Conservation (phyloP, 2,888 invertebrate genomes). For the Hipparchia semele region DNA sequence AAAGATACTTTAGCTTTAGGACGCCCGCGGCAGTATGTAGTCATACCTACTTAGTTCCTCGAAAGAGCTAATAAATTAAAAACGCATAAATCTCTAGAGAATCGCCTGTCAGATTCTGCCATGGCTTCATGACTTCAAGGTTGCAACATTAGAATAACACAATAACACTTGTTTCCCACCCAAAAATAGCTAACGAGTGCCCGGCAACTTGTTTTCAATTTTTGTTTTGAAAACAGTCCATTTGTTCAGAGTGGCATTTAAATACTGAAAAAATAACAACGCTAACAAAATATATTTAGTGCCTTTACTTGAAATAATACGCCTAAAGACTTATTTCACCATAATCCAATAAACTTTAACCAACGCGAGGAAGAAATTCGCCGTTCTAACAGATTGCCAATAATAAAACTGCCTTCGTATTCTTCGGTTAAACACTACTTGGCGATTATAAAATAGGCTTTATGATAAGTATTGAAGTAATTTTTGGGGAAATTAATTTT, state of each 20-base stretch:
- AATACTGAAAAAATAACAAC: conserved; percentile 1
- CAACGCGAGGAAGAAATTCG: too few relatives aligned
- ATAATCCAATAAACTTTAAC: too few relatives aligned
- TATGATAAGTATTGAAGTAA: not conserved
- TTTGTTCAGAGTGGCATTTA: conserved; percentile 17
- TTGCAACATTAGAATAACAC: conserved; percentile 57
- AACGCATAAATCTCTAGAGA: conserved; percentile 70
- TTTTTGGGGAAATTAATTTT: not conserved
- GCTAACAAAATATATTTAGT: not conserved
- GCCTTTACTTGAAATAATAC: too few relatives aligned
- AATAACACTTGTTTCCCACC: conserved; percentile 65
- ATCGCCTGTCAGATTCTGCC: conserved; percentile 64
- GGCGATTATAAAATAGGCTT: not conserved
- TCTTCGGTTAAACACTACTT: too few relatives aligned
- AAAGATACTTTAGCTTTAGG: too few relatives aligned
- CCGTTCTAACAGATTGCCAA: too few relatives aligned
- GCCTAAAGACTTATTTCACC: too few relatives aligned
- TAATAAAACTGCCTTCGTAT: too few relatives aligned
- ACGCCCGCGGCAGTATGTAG: too few relatives aligned
- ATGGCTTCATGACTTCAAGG: conserved; percentile 60
- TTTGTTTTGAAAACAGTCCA: conserved; percentile 50
- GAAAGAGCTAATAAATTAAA: conserved; percentile 56
- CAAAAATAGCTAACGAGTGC: conserved; percentile 60
- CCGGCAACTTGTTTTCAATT: conserved; percentile 14
- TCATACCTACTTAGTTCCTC: too few relatives aligned